Percentiles rank a stretch among this genome's conserved stretches.
Conservation (phyloP, 2,113 vertebrate genomes). For the Tautogolabrus adspersus region DNA sequence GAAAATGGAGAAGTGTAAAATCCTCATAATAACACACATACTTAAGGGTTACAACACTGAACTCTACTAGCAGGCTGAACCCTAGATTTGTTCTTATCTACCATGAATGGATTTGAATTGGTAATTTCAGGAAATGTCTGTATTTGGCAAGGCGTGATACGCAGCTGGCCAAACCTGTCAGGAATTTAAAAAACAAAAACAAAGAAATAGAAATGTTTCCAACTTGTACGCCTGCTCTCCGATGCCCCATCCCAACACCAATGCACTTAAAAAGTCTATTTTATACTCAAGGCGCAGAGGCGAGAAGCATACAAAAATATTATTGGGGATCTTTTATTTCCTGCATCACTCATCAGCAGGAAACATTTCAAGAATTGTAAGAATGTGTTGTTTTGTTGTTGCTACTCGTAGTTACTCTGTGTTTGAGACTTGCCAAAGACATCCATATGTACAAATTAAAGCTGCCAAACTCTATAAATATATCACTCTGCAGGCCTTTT, state of each 20-base stretch:
- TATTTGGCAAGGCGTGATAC: neutral
- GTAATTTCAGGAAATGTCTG: slow-evolving; percentile 32
- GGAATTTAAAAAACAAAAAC: neutral
- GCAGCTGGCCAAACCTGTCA: slow-evolving; percentile 36
- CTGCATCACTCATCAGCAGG: neutral
- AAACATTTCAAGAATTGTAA: neutral
- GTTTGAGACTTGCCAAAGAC: neutral
- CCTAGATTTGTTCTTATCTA: neutral
- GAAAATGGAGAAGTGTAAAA: too few relatives aligned
- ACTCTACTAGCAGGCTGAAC: neutral
- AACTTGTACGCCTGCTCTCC: neutral
- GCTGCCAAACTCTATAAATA: neutral
- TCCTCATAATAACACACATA: too few relatives aligned
- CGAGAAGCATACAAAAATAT: too few relatives aligned
- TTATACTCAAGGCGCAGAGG: too few relatives aligned
- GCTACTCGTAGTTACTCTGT: neutral
- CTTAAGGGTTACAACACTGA: too few relatives aligned
- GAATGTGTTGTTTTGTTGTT: neutral
- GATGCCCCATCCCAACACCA: too few relatives aligned
- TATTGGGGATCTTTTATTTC: neutral
- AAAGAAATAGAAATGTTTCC: neutral
- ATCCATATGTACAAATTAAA: slow-evolving; percentile 1
- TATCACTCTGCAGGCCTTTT: neutral
- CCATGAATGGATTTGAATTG: slow-evolving; percentile 43
- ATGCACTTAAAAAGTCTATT: too few relatives aligned